Evolutionary conservation across 2,888 invertebrate genomes (phyloP), one percentile per base, ranked within the genome.

Genomic region (Lutraria lutraria): DNA sequence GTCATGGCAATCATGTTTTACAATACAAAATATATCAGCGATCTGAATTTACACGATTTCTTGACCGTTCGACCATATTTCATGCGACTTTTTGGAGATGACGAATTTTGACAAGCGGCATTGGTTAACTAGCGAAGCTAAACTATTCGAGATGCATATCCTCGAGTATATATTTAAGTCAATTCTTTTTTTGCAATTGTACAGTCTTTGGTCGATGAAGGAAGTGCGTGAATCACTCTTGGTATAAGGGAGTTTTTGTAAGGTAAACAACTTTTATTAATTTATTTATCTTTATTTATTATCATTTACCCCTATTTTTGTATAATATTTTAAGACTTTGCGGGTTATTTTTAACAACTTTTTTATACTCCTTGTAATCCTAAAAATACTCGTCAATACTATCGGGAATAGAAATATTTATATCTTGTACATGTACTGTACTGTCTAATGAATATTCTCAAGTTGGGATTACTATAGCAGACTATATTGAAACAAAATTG

Each of bases 61-160:
- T 15, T 43, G 34, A 84, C 34, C 52, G 68, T 43, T 53, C 25
- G 83, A 0, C 83, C 72, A 84, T 84, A 84, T 84, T 52, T 84
- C 83, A 84, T 72, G n/a, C 60, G 4, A 19, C n/a, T 15, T 15
- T 31, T 63, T 60, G 19, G 16, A 56, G 63, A 83, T 83, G 83
- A 83, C 60, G 83, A 83, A 31, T 83, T 83, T 83, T 83, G 83
- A 83, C 83, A 83, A 63, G 56, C n/a, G 63, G n/a, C 63, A 34
- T 83, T 83, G 54, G 83, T 83, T 19, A 83, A 76, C 31, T 16
- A 76, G 29, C 13, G 19, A 31, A 12, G 8, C 31, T 34, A 76
- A 15, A 31, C 12, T 16, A 34, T 19, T 16, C 29, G 34, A 76
- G 25, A 25, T 4, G 31, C 15, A 1, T 21, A n/a, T n/a, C 34